Evolutionary conservation across 2,113 vertebrate species (phyloP).

Genomic region (Oryzias melastigma): DNA sequence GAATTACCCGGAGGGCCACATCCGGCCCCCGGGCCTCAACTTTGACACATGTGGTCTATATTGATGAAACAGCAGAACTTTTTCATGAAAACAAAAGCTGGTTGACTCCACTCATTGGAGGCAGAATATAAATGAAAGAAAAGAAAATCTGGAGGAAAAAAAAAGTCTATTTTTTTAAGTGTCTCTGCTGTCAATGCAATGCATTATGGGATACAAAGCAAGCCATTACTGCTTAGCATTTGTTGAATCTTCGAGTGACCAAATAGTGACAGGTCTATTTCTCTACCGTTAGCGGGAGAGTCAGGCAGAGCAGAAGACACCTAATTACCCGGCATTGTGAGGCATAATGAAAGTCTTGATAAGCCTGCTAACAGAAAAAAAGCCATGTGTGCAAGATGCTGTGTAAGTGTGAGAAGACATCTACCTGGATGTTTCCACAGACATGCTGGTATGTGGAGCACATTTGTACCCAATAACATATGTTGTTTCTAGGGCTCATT

Average conservation of each 20-base stretch:
- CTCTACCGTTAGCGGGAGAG: slow-evolving; percentile 69
- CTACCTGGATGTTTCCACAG: slow-evolving; percentile 9
- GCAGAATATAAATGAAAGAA: slow-evolving; percentile 61
- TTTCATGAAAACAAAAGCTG: slow-evolving; percentile 2
- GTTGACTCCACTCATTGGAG: slow-evolving; percentile 30
- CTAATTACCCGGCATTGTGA: slow-evolving; percentile 80
- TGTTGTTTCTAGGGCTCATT: slow-evolving; percentile 1
- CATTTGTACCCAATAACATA: slow-evolving; percentile 5
- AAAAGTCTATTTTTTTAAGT: slow-evolving; percentile 57
- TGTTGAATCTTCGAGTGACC: slow-evolving; percentile 76
- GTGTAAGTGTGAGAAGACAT: slow-evolving; percentile 11
- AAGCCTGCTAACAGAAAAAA: slow-evolving; percentile 67
- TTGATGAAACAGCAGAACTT: background rate
- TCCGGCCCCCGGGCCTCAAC: too few species aligned
- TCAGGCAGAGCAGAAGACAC: slow-evolving; percentile 73
- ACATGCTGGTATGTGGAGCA: slow-evolving; percentile 15
- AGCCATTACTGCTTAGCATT: slow-evolving; percentile 77
- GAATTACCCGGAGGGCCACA: too few species aligned
- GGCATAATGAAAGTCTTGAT: slow-evolving; percentile 77
- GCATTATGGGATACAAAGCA: slow-evolving; percentile 72
- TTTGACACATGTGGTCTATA: too few species aligned
- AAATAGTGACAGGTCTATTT: slow-evolving; percentile 82
- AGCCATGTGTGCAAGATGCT: slow-evolving; percentile 23
- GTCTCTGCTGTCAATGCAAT: slow-evolving; percentile 67
- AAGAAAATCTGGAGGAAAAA: slow-evolving; percentile 25